Conservation (phyloP, 2,797 vertebrate species). For the Ciconia nigra region DNA sequence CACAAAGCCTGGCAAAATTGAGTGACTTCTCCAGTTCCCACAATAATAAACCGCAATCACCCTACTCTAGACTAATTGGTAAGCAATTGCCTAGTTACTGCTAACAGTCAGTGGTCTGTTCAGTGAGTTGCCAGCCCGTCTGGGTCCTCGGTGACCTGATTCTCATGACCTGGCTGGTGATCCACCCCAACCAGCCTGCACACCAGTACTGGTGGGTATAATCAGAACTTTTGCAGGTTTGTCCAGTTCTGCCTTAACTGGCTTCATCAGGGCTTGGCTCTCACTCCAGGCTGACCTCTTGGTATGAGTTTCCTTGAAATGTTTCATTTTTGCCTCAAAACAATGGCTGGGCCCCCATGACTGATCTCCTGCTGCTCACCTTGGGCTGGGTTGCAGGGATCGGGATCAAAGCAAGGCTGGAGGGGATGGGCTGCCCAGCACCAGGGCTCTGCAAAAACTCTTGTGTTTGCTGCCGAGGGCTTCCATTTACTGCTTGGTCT, state of each 20-base stretch:
- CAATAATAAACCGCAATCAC: rapidly evolving
- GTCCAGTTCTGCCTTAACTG: neutral
- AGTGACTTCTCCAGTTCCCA: neutral
- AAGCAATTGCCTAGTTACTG: neutral
- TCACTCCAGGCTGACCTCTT: neutral
- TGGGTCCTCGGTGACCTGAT: neutral
- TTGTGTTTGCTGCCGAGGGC: neutral
- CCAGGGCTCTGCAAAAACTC: neutral
- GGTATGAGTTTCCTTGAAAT: neutral
- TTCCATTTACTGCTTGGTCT: neutral
- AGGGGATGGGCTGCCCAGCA: neutral
- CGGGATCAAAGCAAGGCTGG: neutral
- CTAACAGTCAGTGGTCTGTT: neutral
- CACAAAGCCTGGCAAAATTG: neutral
- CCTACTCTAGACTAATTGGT: neutral
- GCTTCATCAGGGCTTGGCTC: neutral
- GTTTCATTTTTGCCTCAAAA: neutral
- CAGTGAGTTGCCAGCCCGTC: neutral
- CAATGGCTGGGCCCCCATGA: rapidly evolving
- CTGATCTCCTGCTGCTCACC: neutral
- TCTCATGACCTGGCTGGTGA: conserved; percentile 26
- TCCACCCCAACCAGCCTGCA: neutral
- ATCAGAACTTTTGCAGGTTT: neutral
- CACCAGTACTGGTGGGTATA: neutral
- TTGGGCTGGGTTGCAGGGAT: neutral